phyloP scores from a whole-genome alignment of 2,113 vertebrate genomes.

The Camelus bactrianus region DNA sequence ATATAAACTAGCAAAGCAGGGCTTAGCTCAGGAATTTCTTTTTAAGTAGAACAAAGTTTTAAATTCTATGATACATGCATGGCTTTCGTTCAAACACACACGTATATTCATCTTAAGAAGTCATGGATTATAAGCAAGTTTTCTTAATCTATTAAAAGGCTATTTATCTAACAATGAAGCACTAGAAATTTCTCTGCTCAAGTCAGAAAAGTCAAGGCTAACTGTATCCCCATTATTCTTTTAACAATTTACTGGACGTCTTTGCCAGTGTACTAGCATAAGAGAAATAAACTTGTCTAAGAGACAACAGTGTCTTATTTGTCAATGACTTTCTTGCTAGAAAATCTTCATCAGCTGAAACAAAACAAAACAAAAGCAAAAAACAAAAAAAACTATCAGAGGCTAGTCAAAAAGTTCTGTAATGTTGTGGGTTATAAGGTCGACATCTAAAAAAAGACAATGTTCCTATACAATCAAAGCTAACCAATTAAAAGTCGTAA shows the following conservation, averaged over 20 bases:
- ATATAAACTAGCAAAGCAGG: not conserved
- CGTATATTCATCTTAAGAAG: not conserved
- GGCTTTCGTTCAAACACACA: not conserved
- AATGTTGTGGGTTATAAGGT: not conserved
- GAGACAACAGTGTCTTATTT: not conserved
- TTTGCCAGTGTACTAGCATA: not conserved
- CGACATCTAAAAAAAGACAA: not conserved
- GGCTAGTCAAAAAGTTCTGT: not conserved
- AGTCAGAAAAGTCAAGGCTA: not conserved
- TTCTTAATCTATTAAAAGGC: not conserved
- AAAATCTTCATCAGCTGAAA: not conserved
- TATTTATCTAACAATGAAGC: not conserved
- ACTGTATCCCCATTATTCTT: not conserved
- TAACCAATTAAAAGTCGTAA: conserved; percentile 34
- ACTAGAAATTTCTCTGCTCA: not conserved
- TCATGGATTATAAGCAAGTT: not conserved
- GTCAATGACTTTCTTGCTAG: not conserved
- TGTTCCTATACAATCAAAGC: not conserved
- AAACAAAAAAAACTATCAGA: not conserved
- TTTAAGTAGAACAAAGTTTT: not conserved
- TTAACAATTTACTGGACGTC: not conserved
- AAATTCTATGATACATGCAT: not conserved
- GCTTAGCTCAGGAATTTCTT: not conserved
- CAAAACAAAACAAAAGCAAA: not conserved
- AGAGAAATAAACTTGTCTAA: not conserved